phyloP scores from a whole-genome alignment of 2,113 vertebrate species.

The Verasper variegatus region DNA sequence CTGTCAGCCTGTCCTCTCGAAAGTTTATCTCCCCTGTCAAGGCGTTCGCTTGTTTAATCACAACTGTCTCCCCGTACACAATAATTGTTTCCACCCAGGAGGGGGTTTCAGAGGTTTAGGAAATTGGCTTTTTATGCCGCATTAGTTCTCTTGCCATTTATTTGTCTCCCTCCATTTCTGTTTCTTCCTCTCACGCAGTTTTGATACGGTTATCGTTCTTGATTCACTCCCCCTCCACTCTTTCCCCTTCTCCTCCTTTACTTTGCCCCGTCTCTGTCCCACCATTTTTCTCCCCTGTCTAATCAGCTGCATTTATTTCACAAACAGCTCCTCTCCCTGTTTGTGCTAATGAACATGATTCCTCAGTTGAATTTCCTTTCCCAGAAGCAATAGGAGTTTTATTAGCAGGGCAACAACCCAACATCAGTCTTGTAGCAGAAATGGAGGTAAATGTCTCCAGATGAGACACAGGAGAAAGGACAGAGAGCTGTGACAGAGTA shows the following conservation, averaged over 20 bases:
- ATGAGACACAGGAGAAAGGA: slow-evolving; percentile 3
- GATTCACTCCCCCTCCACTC: slow-evolving; percentile 19
- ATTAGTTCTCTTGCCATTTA: slow-evolving; percentile 68
- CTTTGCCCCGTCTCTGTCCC: slow-evolving; percentile 16
- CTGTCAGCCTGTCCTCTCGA: slow-evolving; percentile 55
- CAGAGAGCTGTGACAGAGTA: neutral
- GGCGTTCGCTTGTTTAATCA: slow-evolving; percentile 65
- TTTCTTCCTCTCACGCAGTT: slow-evolving; percentile 27
- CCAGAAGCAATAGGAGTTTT: slow-evolving; percentile 45
- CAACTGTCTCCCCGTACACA: slow-evolving; percentile 56
- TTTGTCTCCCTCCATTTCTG: slow-evolving; percentile 50
- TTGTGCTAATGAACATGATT: slow-evolving; percentile 56
- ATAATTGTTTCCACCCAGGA: slow-evolving; percentile 73
- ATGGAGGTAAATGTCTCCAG: slow-evolving; percentile 26
- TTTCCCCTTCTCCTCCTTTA: neutral
- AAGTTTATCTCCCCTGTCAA: slow-evolving; percentile 73
- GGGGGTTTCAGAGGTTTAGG: slow-evolving; percentile 63
- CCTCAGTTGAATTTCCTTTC: slow-evolving; percentile 44
- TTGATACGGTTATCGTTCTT: slow-evolving; percentile 45
- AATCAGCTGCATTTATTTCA: slow-evolving; percentile 62
- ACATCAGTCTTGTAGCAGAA: slow-evolving; percentile 19
- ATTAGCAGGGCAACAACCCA: slow-evolving; percentile 29
- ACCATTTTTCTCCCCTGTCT: slow-evolving; percentile 42
- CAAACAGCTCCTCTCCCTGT: slow-evolving; percentile 52
- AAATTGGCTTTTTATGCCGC: slow-evolving; percentile 73